Evolutionary conservation across 2,888 invertebrate genomes (phyloP).

Genomic region (Caenorhabditis sp.): DNA sequence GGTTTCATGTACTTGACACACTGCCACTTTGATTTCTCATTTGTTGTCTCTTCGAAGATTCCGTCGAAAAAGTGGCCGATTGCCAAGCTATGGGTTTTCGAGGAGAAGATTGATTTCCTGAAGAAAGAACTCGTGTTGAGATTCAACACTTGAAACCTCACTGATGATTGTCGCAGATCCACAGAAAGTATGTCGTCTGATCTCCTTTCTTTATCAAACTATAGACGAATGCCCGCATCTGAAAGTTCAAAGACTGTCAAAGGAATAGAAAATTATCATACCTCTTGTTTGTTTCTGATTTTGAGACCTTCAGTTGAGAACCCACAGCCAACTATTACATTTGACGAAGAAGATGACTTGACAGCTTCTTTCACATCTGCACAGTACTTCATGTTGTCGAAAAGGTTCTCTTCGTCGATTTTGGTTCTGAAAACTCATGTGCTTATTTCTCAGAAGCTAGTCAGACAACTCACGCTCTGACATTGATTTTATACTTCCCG

Average conservation of each 20-base stretch:
- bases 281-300: background rate
- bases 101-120: constrained; percentile 11
- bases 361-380: background rate
- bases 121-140: no score
- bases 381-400: background rate
- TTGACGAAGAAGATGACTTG: background rate
- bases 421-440: constrained; percentile 2
- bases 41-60: constrained; percentile 4
- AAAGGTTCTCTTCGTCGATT: background rate
- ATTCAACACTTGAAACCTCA: background rate
- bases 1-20: constrained; percentile 19
- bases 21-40: constrained; percentile 20
- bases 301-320: background rate
- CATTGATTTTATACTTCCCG: no score
- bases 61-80: constrained; percentile 41
- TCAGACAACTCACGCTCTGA: no score
- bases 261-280: background rate
- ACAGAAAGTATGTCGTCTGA: background rate
- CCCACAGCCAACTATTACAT: background rate
- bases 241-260: background rate
- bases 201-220: background rate
- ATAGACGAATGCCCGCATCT: constrained; percentile 40
- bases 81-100: background rate
- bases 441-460: no score
- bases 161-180: constrained; percentile 30